A percentile compares a stretch with the other conserved stretches of the same genome.
Evolutionary conservation across 2,797 vertebrate species (phyloP).

Genomic region (Scyliorhinus canicula): DNA sequence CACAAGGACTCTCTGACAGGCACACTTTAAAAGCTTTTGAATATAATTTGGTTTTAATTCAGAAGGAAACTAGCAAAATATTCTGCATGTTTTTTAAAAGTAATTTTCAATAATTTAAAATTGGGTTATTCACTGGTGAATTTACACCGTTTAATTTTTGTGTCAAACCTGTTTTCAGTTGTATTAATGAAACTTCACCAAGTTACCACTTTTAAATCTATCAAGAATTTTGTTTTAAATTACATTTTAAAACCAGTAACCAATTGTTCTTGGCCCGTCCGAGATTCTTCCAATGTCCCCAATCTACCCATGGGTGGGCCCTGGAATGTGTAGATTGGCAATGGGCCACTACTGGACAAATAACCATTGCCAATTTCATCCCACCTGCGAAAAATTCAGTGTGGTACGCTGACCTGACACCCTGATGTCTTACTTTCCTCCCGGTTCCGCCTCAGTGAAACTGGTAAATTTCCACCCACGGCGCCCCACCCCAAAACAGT

Average conservation of each 20-base stretch:
- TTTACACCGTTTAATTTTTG: no score
- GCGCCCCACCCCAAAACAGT: neutral
- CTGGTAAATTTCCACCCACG: neutral
- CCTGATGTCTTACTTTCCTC: neutral
- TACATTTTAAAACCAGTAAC: neutral
- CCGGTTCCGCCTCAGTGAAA: no score
- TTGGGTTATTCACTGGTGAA: no score
- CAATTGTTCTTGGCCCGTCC: neutral
- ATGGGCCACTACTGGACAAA: neutral
- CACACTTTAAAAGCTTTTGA: neutral
- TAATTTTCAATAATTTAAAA: neutral
- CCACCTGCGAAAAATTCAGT: neutral
- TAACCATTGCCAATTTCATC: no score
- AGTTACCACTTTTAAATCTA: neutral
- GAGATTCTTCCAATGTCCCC: no score
- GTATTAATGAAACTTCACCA: neutral
- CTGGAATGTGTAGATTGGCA: neutral
- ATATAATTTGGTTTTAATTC: neutral
- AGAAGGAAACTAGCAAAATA: neutral
- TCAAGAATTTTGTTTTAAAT: neutral
- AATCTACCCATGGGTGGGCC: neutral
- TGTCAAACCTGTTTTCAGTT: no score
- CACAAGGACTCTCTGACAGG: neutral
- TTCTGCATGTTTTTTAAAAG: no score
- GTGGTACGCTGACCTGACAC: no score